Conservation (phyloP, 2,113 vertebrate genomes). For the Prunella fulvescens region DNA sequence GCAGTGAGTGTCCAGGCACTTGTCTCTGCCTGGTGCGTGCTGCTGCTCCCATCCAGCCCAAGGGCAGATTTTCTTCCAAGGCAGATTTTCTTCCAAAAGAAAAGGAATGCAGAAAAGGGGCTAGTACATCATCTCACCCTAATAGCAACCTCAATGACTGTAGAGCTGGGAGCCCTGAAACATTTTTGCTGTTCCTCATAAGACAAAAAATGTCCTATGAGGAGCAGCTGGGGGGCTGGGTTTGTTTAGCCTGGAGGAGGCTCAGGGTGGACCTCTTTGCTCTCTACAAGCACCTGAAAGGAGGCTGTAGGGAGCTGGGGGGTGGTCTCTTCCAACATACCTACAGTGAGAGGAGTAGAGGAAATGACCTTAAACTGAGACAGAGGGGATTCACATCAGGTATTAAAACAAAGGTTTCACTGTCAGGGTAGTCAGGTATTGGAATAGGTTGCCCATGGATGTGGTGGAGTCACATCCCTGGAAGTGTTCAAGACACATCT, state of each 20-base stretch:
- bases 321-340: too few species aligned
- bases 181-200: background rate
- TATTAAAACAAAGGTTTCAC: background rate
- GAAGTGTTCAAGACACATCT: background rate
- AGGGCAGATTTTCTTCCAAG: background rate
- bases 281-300: background rate
- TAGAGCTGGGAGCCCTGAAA: background rate
- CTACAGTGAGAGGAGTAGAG: background rate
- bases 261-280: background rate
- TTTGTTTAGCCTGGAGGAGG: background rate
- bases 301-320: background rate
- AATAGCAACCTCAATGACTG: background rate
- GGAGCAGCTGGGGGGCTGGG: background rate
- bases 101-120: background rate
- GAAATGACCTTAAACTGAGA: background rate
- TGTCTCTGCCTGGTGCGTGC: background rate
- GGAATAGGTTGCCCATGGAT: background rate
- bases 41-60: background rate
- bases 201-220: background rate
- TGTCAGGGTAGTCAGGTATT: background rate
- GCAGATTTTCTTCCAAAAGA: background rate
- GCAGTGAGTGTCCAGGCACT: accelerated
- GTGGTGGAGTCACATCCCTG: background rate
- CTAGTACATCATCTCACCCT: background rate
- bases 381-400: background rate